Percentiles rank a stretch among this genome's conserved stretches.
Evolutionary conservation across 2,888 invertebrate genomes (phyloP).

Genomic region (Chymomyza fuscimana): DNA sequence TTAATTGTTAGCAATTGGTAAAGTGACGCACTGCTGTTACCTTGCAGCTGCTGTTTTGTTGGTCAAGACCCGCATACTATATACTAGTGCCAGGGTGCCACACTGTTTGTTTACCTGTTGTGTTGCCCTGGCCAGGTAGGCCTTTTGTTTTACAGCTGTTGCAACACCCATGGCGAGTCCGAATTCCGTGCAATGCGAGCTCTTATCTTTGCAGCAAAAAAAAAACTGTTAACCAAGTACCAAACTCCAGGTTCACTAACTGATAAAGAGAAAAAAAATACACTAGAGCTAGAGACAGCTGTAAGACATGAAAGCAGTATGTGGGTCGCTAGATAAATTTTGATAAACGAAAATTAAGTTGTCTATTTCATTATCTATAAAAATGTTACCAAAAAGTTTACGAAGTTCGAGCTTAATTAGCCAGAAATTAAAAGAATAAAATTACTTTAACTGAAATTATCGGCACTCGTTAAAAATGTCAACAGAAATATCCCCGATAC

Average conservation of each 20-base stretch:
- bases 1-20: slow-evolving; percentile 7
- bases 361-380: background rate
- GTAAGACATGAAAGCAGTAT: background rate
- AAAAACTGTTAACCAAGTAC: slow-evolving; percentile 5
- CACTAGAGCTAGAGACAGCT: background rate
- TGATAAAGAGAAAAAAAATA: background rate
- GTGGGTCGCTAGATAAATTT: background rate
- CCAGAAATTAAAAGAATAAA: background rate
- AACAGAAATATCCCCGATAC: too few relatives aligned
- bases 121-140: slow-evolving; percentile 38
- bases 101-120: slow-evolving; percentile 45
- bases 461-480: too few relatives aligned
- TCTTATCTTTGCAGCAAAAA: slow-evolving; percentile 21
- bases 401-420: background rate
- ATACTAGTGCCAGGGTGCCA: background rate
- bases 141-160: slow-evolving; percentile 50
- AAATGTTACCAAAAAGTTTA: background rate
- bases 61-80: background rate
- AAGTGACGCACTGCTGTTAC: background rate
- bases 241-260: background rate
- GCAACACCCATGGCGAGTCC: slow-evolving; percentile 53
- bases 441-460: too few relatives aligned
- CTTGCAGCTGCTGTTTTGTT: background rate
- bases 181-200: background rate
- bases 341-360: background rate